Evolutionary conservation across 2,888 invertebrate species (phyloP).

Genomic region (Onchidella celtica): DNA sequence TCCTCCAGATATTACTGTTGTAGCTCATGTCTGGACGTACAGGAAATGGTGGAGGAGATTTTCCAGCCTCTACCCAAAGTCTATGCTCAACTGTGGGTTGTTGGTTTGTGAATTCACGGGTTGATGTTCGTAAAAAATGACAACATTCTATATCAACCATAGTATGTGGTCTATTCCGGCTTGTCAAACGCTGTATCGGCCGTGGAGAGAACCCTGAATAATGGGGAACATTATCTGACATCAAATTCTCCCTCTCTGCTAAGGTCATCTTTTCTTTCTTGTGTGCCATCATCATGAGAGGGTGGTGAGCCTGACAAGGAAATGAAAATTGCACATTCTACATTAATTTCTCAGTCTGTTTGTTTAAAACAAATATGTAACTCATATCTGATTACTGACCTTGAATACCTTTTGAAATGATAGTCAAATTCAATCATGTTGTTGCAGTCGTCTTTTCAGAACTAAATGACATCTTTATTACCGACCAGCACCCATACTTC

Average conservation of each 20-base stretch:
- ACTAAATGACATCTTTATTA: too few relatives aligned
- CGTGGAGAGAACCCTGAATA: constrained; percentile 76
- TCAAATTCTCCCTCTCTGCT: constrained; percentile 74
- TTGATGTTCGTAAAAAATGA: constrained; percentile 72
- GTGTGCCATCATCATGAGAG: constrained; percentile 26
- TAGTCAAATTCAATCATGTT: too few relatives aligned
- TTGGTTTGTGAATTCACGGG: constrained; percentile 64
- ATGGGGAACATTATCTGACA: constrained; percentile 59
- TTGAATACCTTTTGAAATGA: too few relatives aligned
- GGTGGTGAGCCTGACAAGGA: too few relatives aligned
- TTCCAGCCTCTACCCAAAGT: constrained; percentile 79
- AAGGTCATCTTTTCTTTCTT: constrained; percentile 64
- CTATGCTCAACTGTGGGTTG: constrained; percentile 70
- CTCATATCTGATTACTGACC: too few relatives aligned
- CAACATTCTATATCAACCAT: constrained; percentile 77
- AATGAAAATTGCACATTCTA: too few relatives aligned
- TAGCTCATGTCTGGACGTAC: constrained; percentile 73
- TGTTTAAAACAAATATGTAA: not conserved
- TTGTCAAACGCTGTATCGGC: constrained; percentile 70
- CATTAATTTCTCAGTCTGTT: too few relatives aligned
- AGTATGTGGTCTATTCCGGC: constrained; percentile 63
- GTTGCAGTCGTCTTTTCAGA: too few relatives aligned
- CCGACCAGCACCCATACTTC: too few relatives aligned
- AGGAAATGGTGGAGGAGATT: constrained; percentile 73
- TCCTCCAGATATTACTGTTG: constrained; percentile 79